Percentiles rank a stretch among this genome's conserved stretches.
Conservation (phyloP, 2,797 vertebrate species). For the Gastrophryne carolinensis region DNA sequence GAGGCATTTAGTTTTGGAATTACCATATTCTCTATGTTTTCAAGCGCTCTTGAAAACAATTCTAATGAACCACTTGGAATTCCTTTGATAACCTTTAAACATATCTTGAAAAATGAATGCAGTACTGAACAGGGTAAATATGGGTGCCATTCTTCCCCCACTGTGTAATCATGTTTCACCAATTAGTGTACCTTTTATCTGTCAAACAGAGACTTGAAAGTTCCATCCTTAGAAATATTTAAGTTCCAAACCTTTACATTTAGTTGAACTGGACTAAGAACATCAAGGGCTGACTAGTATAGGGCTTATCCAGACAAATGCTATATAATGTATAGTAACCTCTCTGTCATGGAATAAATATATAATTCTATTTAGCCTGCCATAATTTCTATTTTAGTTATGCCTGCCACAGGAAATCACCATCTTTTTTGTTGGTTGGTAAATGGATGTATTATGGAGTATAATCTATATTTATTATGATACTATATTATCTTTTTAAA, state of each 20-base stretch:
- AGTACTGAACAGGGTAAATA: background rate
- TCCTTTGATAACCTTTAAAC: background rate
- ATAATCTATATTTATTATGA: no score
- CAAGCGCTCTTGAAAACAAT: conserved; percentile 57
- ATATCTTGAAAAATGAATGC: background rate
- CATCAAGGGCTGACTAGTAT: conserved; percentile 39
- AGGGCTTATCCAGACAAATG: conserved; percentile 44
- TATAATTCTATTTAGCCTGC: no score
- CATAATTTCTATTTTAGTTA: no score
- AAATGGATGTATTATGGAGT: no score
- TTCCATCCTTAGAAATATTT: conserved; percentile 49
- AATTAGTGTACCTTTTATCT: conserved; percentile 11
- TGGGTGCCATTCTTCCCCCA: background rate
- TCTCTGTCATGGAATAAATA: conserved; percentile 12
- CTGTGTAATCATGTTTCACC: background rate
- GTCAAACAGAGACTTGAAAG: conserved; percentile 14
- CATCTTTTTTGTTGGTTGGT: no score
- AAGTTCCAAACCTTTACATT: conserved; percentile 54
- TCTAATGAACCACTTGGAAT: background rate
- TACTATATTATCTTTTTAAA: no score
- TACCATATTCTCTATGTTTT: conserved; percentile 38
- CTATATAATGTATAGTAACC: conserved; percentile 28
- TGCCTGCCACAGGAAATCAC: no score
- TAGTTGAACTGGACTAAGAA: conserved; percentile 51
- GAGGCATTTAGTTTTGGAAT: conserved; percentile 43